These are phyloP conservation scores for Ormia ochracea DNA, from an alignment of 2,888 invertebrate species.

Conservation along the genomic window DNA sequence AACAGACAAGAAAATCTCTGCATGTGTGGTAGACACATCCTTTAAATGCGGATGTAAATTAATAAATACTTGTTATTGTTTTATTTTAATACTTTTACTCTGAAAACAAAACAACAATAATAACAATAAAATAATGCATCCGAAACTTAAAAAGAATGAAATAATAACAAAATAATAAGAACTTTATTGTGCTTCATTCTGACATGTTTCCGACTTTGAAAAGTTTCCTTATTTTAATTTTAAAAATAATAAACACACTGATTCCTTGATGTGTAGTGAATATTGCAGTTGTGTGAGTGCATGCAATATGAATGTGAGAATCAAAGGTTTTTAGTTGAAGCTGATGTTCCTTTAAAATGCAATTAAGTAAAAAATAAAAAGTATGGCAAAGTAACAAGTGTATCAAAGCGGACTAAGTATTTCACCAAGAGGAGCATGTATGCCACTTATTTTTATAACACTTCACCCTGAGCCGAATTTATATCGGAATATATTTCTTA, in stretches of 20 bases:
- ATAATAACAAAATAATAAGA: background rate
- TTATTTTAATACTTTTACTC: constrained; percentile 17
- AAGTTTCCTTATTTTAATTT: constrained; percentile 35
- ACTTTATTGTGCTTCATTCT: background rate
- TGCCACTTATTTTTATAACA: no score
- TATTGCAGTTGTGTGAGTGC: background rate
- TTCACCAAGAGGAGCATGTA: no score
- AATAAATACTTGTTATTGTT: constrained; percentile 45
- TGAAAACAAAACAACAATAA: background rate
- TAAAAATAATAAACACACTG: constrained; percentile 3
- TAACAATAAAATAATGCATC: no score
- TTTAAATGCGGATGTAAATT: constrained; percentile 58
- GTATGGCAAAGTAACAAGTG: no score
- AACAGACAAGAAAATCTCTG: background rate
- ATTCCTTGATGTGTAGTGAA: constrained; percentile 4
- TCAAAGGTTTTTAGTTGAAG: background rate
- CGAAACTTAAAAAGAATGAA: constrained; percentile 8
- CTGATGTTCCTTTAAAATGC: background rate
- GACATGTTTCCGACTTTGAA: background rate
- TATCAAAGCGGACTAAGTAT: no score
- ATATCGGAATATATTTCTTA: no score
- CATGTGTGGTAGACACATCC: constrained; percentile 35
- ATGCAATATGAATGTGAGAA: background rate
- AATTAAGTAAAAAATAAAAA: no score
- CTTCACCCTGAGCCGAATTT: no score